Base-by-base conservation (phyloP, 2,113 vertebrate species). In the Cyprinodon brontotheroides region DNA sequence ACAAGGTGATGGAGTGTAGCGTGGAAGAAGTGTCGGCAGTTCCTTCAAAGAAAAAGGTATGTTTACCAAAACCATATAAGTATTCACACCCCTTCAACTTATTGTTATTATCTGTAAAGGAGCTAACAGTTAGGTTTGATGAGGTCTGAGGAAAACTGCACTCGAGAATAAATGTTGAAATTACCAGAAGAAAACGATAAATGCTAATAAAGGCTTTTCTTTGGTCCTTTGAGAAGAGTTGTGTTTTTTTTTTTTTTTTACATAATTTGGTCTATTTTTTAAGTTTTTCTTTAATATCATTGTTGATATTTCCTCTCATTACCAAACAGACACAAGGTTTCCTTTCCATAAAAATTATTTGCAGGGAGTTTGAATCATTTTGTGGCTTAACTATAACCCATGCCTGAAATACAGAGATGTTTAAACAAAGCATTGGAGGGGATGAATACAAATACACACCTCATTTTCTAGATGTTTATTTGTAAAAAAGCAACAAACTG, bases 1-100 rank as follows among this genome's bases (percentile, higher is more conserved):
- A 98, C 83, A 96, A 95, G 87, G 93, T 98, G 72, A 92, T 96
- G 87, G 97, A 98, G 84, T 96, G 88, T 62, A 80, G 94, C 73
- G 95, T 96, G 89, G 97, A 99, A 92, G 94, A 97, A 90, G 95
- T 97, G 65, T 93, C 95, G 80, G 82, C 93, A 80, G 93, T 93
- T 90, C 92, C 95, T 81, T 90, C 94, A 86, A 96, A 97, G 93
- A 97, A 96, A 86, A 95, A 87, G 90, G 92, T 94, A 77, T 62
- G 63, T 39, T 10, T 8, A 47, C 1, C 11, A 20, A 11, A 11
- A 29, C 6, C 0, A 60, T 40, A 64, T 4, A 50, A 5, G 15
- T 50, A 50, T 20, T 50, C 13, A 50, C 48, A 50, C 48, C 15
- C 4, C 29, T 29, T 50, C 13, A 15, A 17, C 48, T 50, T 50